phyloP scores from a whole-genome alignment of 2,888 invertebrate genomes.

The Phyllotreta cruciferae region DNA sequence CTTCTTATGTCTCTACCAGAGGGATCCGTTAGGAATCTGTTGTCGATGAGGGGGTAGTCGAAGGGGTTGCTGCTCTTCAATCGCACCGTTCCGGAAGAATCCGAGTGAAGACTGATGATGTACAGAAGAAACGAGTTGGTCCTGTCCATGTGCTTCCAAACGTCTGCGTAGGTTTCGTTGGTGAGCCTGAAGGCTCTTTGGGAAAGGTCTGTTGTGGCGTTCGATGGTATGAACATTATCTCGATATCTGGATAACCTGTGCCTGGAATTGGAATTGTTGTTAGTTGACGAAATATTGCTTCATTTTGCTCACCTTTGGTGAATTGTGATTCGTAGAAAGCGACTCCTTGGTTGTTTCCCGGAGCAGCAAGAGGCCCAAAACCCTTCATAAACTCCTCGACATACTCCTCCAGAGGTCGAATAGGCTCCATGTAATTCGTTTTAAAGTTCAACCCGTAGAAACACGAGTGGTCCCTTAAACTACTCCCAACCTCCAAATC shows the following conservation, averaged over 20 bases:
- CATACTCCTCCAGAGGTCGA: constrained; percentile 56
- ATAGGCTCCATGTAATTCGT: constrained; percentile 65
- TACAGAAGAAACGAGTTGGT: constrained; percentile 37
- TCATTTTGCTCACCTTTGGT: constrained; percentile 28
- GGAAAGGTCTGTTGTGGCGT: constrained; percentile 45
- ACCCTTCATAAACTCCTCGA: constrained; percentile 59
- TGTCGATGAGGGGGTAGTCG: constrained; percentile 66
- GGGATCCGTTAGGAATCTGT: constrained; percentile 69
- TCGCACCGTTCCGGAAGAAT: constrained; percentile 68
- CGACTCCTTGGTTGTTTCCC: constrained; percentile 46
- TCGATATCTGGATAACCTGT: constrained; percentile 47
- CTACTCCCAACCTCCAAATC: constrained; percentile 78
- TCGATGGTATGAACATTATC: constrained; percentile 61
- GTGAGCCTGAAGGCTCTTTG: constrained; percentile 42
- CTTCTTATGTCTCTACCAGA: constrained; percentile 60
- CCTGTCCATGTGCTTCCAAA: constrained; percentile 54
- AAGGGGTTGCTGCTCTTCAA: constrained; percentile 42
- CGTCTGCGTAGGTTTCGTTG: constrained; percentile 51
- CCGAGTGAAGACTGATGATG: constrained; percentile 46
- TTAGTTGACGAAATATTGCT: not conserved
- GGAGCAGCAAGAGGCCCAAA: constrained; percentile 41
- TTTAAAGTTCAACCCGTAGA: constrained; percentile 73
- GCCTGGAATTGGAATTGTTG: constrained; percentile 24
- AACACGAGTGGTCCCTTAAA: constrained; percentile 77
- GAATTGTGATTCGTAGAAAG: constrained; percentile 44